A percentile compares a stretch with the other conserved stretches of the same genome.
phyloP scores from a whole-genome alignment of 2,113 vertebrate genomes.

The Nerophis lumbriciformis region DNA sequence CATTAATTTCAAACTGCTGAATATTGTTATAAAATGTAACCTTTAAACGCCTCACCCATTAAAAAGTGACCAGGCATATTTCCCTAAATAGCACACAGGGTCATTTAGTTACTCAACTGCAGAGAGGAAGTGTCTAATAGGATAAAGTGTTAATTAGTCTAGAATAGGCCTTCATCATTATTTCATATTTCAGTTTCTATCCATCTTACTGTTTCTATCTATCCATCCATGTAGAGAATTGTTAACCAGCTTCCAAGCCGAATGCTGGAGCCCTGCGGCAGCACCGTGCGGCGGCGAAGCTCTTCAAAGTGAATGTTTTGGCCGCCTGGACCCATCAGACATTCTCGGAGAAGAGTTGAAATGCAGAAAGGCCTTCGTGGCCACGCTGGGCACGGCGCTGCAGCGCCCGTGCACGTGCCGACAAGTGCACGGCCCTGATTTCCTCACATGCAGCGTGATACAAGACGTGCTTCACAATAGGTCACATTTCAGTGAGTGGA shows the following conservation, averaged over 20 bases:
- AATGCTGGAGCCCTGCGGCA: conserved; percentile 75
- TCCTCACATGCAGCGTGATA: conserved; percentile 70
- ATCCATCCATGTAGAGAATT: conserved; percentile 55
- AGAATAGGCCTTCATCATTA: no score
- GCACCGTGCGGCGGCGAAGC: conserved; percentile 50
- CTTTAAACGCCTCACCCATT: no score
- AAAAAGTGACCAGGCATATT: no score
- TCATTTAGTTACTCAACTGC: no score
- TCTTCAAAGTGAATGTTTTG: conserved; percentile 64
- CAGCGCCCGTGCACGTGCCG: conserved; percentile 77
- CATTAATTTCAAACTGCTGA: no score
- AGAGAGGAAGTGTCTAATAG: no score
- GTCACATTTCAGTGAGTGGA: conserved; percentile 76
- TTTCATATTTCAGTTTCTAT: no score
- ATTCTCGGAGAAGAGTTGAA: conserved; percentile 66
- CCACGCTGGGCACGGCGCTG: conserved; percentile 74
- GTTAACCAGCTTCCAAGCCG: conserved; percentile 67
- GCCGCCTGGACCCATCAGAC: conserved; percentile 57
- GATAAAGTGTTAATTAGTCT: no score
- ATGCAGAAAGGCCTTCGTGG: conserved; percentile 82
- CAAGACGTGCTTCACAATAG: conserved; percentile 77
- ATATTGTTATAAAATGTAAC: no score
- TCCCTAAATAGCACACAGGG: no score
- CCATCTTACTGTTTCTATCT: no score
- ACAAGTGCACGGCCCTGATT: conserved; percentile 39